These are phyloP conservation scores for Sinocyclocheilus maitianheensis DNA, from an alignment of 2,113 vertebrate species.

Conservation along the genomic window DNA sequence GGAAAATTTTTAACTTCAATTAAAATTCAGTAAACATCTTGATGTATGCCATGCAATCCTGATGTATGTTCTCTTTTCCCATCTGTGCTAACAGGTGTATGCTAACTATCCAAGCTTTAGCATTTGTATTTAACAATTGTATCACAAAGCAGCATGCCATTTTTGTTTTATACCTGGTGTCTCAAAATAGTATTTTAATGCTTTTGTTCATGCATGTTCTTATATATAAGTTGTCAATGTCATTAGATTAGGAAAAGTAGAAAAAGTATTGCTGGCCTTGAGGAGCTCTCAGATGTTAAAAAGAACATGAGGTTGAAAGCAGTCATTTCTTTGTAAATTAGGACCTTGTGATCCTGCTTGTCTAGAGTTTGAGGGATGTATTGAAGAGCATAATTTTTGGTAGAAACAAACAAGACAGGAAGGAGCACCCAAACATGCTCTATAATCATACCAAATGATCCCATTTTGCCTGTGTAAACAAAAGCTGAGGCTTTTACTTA, in stretches of 20 bases:
- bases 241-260: neutral
- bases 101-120: neutral
- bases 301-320: neutral
- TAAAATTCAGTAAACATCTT: neutral
- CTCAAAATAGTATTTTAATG: neutral
- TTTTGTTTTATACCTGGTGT: neutral
- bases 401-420: neutral
- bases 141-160: neutral
- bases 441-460: neutral
- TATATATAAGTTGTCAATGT: neutral
- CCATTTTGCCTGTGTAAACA: neutral
- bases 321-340: slow-evolving; percentile 18
- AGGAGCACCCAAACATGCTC: neutral
- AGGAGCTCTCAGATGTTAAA: neutral
- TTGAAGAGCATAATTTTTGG: neutral
- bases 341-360: neutral
- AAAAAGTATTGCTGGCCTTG: neutral
- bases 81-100: neutral
- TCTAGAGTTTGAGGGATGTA: neutral
- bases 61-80: neutral
- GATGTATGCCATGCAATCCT: neutral
- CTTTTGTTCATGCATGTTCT: neutral
- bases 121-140: no score
- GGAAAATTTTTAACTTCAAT: no score
- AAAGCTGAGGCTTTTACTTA: slow-evolving; percentile 10